These are phyloP conservation scores for Nesidiocoris tenuis DNA, from an alignment of 2,888 invertebrate genomes.

Conservation along the genomic window DNA sequence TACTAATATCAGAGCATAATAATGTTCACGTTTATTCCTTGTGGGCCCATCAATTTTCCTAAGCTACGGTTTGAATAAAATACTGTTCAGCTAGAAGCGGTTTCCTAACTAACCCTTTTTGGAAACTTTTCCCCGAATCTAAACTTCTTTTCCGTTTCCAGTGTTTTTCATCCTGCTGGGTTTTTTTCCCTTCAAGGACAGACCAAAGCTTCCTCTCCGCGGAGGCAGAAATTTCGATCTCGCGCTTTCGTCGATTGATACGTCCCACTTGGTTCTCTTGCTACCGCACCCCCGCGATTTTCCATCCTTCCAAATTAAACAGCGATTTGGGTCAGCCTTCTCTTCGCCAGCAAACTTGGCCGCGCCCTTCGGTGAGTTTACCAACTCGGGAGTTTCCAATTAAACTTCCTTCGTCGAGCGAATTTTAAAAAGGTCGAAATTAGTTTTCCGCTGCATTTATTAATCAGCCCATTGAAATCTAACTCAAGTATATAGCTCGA, in stretches of 20 bases:
- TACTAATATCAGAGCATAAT: too few relatives aligned
- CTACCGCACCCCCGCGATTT: neutral
- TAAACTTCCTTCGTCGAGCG: slow-evolving; percentile 38
- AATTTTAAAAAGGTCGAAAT: slow-evolving; percentile 37
- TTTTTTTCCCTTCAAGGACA: neutral
- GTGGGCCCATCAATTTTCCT: slow-evolving; percentile 17
- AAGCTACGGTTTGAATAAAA: too few relatives aligned
- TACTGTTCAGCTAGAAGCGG: too few relatives aligned
- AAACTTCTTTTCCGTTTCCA: slow-evolving; percentile 11
- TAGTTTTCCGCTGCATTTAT: slow-evolving; percentile 40
- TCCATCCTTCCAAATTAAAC: slow-evolving; percentile 27
- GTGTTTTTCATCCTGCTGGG: neutral
- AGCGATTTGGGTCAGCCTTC: slow-evolving; percentile 37
- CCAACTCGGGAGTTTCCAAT: slow-evolving; percentile 38
- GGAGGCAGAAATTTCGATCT: slow-evolving; percentile 18
- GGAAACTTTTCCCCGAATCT: neutral
- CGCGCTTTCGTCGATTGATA: slow-evolving; percentile 35
- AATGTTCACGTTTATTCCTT: neutral
- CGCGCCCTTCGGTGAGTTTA: neutral
- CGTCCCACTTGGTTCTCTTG: slow-evolving; percentile 6
- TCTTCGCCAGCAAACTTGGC: slow-evolving; percentile 13
- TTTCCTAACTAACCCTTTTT: too few relatives aligned
- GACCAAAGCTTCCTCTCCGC: neutral
- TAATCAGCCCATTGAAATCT: slow-evolving; percentile 35
- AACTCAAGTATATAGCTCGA: too few relatives aligned